Percentiles rank a stretch among this genome's conserved stretches.
These are phyloP conservation scores for Hemithea aestivaria DNA, from an alignment of 2,888 invertebrate species.

Conservation along the genomic window DNA sequence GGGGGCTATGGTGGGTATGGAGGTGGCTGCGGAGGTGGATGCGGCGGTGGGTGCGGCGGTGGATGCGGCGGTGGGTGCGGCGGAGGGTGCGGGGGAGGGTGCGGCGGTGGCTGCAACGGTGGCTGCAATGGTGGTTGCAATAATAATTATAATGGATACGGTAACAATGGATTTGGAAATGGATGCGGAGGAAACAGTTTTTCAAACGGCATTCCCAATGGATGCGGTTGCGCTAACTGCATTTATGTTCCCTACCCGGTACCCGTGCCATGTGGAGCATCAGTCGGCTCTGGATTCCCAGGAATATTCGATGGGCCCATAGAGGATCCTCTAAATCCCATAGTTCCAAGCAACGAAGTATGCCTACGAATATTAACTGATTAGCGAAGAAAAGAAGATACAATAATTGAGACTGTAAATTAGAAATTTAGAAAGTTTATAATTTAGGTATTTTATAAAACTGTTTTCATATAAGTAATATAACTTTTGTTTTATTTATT, in stretches of 20 bases:
- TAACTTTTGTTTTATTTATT: too few relatives aligned
- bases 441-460: too few relatives aligned
- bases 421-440: too few relatives aligned
- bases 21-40: slow-evolving; percentile 18
- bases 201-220: not conserved
- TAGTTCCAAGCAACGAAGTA: too few relatives aligned
- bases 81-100: slow-evolving; percentile 14
- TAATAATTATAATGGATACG: slow-evolving; percentile 3
- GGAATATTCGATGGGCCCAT: not conserved
- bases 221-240: slow-evolving; percentile 3
- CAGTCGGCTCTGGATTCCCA: not conserved
- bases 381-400: too few relatives aligned
- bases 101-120: slow-evolving; percentile 14
- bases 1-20: slow-evolving; percentile 20
- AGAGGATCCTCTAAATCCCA: too few relatives aligned
- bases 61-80: slow-evolving; percentile 17
- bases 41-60: slow-evolving; percentile 14
- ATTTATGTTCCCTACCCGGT: slow-evolving; percentile 11
- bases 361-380: too few relatives aligned
- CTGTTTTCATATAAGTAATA: too few relatives aligned
- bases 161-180: slow-evolving; percentile 6
- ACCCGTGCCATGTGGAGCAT: slow-evolving; percentile 5
- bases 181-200: slow-evolving; percentile 4
- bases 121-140: slow-evolving; percentile 11
- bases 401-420: too few relatives aligned